A percentile compares a stretch with the other conserved stretches of the same genome.
Conservation (phyloP, 2,797 vertebrate species). For the Sebastes diaconus region DNA sequence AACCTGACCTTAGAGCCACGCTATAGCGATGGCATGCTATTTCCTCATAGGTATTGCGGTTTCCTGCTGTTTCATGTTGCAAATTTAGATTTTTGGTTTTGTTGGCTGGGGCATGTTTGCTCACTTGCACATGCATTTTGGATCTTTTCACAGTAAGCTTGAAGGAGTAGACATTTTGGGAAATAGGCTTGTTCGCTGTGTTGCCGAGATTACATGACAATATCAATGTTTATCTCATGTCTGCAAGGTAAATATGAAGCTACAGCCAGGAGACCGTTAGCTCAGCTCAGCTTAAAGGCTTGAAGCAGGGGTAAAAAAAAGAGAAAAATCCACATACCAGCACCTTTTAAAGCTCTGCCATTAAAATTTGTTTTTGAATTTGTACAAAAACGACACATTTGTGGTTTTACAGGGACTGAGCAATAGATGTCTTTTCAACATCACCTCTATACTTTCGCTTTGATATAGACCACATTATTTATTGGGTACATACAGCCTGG, state of each 20-base stretch:
- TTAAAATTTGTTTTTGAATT: not conserved
- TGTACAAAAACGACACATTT: not conserved
- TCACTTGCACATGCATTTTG: not conserved
- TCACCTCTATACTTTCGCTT: too few relatives aligned
- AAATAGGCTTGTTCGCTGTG: not conserved
- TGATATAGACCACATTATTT: too few relatives aligned
- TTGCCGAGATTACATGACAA: not conserved
- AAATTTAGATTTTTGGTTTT: not conserved
- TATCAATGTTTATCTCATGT: not conserved
- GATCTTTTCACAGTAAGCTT: not conserved
- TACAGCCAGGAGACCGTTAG: too few relatives aligned
- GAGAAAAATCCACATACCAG: not conserved
- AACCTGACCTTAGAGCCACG: not conserved
- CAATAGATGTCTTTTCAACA: too few relatives aligned
- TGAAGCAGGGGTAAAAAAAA: not conserved
- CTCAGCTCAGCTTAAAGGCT: not conserved
- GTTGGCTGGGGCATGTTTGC: not conserved
- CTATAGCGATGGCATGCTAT: not conserved
- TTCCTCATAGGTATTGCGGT: conserved; percentile 41
- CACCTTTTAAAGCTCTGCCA: not conserved
- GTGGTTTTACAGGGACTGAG: not conserved
- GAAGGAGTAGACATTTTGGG: not conserved
- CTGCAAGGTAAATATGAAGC: not conserved
- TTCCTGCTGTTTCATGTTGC: conserved; percentile 46
- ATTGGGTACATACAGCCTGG: too few relatives aligned